Evolutionary conservation across 2,888 invertebrate genomes (phyloP), one percentile per base, ranked within the genome.

Genomic region (Lycaena phlaeas): DNA sequence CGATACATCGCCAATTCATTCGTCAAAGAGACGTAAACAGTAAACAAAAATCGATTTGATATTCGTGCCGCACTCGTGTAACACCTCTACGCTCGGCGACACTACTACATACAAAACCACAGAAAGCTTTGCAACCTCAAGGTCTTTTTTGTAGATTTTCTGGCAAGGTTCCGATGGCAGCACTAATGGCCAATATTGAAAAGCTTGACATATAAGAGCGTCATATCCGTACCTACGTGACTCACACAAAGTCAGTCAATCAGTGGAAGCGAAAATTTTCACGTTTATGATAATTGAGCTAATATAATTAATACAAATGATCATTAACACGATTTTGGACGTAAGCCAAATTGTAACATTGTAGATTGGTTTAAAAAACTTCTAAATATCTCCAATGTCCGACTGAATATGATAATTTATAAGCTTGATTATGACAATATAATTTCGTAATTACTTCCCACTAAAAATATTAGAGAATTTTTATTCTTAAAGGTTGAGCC

Each of bases 91-190:
- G 59, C 59, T 50, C 54, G 65, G 68, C 61, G 65, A 64, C 63
- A 54, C 61, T 56, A 71, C 76, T 72, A 70, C 60, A 59, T 60
- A 58, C 56, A 58, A 66, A 68, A 69, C 65, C 65, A 59, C 63
- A 68, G 69, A 75, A 75, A 73, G 59, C 68, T 62, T 55, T 59
- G 56, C 50, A 48, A 53, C 57, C 53, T 61, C 75, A 74, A 74
- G 73, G 73, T 63, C 65, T 64, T 54, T 49, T 58, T 61, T 53
- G 46, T 58, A 56, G 69, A 81, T 82, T 79, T 72, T 60, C 78
- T 84, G 82, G 82, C 82, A 79, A 69, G 57, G 59, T 59, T 69
- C 57, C 64, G 66, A 61, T 54, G 64, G n/a, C 55, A 57, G 59
- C 53, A 59, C 63, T 61, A 60, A 60, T 67, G 54, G 68, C 64